Evolutionary conservation across 2,888 invertebrate genomes (phyloP).

Genomic region (Nemotelus pantherinus): DNA sequence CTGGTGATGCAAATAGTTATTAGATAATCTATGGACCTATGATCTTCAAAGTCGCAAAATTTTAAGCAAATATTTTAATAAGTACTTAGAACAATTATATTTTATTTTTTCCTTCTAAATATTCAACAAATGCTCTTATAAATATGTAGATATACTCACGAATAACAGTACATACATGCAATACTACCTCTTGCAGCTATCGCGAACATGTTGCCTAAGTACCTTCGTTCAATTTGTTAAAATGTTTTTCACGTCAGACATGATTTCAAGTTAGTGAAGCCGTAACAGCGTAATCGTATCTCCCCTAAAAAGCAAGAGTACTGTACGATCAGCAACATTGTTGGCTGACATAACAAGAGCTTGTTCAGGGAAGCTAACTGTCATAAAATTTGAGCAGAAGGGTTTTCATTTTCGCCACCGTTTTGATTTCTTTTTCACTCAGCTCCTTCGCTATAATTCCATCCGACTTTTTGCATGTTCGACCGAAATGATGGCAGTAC

Average conservation of each 20-base stretch:
- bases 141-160: no score
- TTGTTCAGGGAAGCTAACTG: slow-evolving; percentile 22
- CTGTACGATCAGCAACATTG: neutral
- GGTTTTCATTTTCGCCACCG: slow-evolving; percentile 7
- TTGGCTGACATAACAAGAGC: slow-evolving; percentile 1
- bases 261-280: neutral
- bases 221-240: slow-evolving; percentile 2
- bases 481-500: slow-evolving; percentile 40
- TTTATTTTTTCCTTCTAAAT: no score
- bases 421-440: neutral
- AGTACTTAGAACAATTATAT: no score
- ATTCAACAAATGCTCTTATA: no score
- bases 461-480: neutral
- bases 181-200: no score
- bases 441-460: neutral
- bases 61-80: no score
- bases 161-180: no score
- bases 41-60: no score
- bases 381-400: slow-evolving; percentile 28
- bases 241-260: slow-evolving; percentile 34
- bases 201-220: neutral
- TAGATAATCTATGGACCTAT: no score
- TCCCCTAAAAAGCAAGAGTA: no score
- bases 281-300: neutral
- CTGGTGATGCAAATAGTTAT: no score